Percentiles rank a stretch among this genome's conserved stretches.
Conservation (phyloP, 2,888 invertebrate species). For the Polyommatus icarus region DNA sequence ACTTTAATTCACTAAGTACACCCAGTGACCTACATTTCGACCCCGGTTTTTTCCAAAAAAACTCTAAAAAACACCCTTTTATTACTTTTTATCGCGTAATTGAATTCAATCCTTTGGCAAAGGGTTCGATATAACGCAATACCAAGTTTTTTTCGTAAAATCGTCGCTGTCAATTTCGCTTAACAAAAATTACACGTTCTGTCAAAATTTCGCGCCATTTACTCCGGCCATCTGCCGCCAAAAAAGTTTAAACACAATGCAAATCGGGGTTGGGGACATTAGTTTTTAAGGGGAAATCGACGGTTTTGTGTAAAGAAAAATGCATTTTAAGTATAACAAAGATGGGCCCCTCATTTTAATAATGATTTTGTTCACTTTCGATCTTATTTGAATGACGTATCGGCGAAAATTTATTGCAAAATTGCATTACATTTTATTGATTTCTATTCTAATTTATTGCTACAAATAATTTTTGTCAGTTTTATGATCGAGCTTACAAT, state of each 20-base stretch:
- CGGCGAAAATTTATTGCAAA: constrained; percentile 21
- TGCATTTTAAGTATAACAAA: constrained; percentile 74
- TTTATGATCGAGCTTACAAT: constrained; percentile 8
- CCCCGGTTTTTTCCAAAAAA: constrained; percentile 65
- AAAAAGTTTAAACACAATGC: constrained; percentile 74
- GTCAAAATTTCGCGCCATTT: constrained; percentile 80
- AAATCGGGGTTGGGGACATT: constrained; percentile 75
- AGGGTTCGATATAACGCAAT: constrained; percentile 72
- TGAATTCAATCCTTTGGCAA: constrained; percentile 79
- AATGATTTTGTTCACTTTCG: constrained; percentile 48
- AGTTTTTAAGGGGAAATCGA: constrained; percentile 75
- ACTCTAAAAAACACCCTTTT: constrained; percentile 68
- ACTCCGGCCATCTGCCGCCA: constrained; percentile 71
- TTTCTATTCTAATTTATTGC: not conserved
- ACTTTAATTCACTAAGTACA: constrained; percentile 65
- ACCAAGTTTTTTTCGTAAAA: constrained; percentile 60
- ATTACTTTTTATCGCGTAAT: constrained; percentile 67
- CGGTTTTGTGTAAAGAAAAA: constrained; percentile 71
- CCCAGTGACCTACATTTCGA: constrained; percentile 73
- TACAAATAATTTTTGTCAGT: not conserved
- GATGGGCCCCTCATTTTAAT: constrained; percentile 72
- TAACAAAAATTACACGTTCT: constrained; percentile 72
- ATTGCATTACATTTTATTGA: constrained; percentile 1
- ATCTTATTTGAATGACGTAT: constrained; percentile 17
- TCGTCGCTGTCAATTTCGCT: constrained; percentile 61